Base-by-base conservation (phyloP, 2,888 invertebrate species). In the Nomada hirtipes region DNA sequence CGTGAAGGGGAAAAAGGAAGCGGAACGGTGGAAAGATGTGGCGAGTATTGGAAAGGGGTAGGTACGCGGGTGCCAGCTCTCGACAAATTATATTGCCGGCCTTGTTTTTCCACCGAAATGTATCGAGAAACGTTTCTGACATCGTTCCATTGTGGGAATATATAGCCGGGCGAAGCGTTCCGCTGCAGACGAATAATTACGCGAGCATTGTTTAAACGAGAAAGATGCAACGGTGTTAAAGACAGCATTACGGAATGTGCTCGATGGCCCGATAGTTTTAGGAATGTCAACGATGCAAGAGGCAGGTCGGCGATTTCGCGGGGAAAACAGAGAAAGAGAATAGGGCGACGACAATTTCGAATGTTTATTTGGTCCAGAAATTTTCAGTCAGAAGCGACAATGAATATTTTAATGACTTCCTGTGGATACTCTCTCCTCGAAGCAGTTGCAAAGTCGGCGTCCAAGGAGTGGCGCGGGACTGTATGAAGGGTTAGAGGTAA, bases 351-450 rank as follows among this genome's bases (percentile, higher is more conserved):
- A 80, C 79, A 82, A 82, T 80, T 79, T 76, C 65, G 76, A 79
- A 78, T 85, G 87, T 82, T 87, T 86, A 85, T 82, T 85, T 85
- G 82, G 87, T 82, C 65, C 71, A 82, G 82, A 85, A 85, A 87
- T 82, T 80, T 87, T 87, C 82, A 78, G 78, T 74, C 71, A 75
- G 71, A 60, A 82, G 71, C 78, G 76, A 82, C 82, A 87, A 87
- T 86, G 88, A 86, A 88, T 88, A 88, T 88, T 88, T 88, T 88
- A 88, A 88, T 88, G 86, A 86, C 86, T 87, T 87, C 88, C 86
- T 79, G 82, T 79, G 81, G 81, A 82, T 84, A 80, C 82, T 84
- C 63, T 74, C 81, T 82, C 84, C 87, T 82, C 79, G 75, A 60
- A 82, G 80, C 72, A 76, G 78, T 80, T 70, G 84, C 72, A 74